Conservation (phyloP, 2,113 vertebrate species). For the Hippocampus barbouri region DNA sequence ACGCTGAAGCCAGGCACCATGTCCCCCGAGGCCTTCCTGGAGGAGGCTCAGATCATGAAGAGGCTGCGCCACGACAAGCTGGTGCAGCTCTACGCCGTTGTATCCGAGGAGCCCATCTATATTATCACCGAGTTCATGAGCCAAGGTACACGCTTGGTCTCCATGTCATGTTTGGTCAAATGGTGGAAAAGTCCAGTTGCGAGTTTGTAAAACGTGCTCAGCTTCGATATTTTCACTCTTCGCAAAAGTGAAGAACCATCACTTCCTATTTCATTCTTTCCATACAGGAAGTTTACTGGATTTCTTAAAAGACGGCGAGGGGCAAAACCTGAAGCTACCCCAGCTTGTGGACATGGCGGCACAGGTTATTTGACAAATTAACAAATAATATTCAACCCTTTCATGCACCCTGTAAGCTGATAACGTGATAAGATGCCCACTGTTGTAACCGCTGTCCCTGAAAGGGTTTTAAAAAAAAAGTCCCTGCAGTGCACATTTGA, state of each 20-base stretch:
- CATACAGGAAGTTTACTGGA: constrained; percentile 89
- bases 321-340: constrained; percentile 82
- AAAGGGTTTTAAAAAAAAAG: no score
- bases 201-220: no score
- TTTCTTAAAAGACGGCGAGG: constrained; percentile 86
- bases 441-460: no score
- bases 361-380: constrained; percentile 72
- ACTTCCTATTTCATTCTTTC: neutral
- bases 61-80: constrained; percentile 93
- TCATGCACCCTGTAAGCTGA: no score
- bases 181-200: no score
- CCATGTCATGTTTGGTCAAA: no score
- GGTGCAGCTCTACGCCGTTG: constrained; percentile 95
- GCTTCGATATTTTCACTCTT: neutral
- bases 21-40: constrained; percentile 95
- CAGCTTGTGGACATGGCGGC: constrained; percentile 95
- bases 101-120: constrained; percentile 97
- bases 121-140: constrained; percentile 98
- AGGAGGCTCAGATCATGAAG: constrained; percentile 99
- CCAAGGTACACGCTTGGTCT: constrained; percentile 72
- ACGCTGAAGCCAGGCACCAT: constrained; percentile 95
- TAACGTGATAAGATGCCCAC: no score
- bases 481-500: neutral
- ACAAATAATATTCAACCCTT: neutral
- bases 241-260: neutral